Evolutionary conservation across 2,113 vertebrate species (phyloP).

Genomic region (Leucopsar rothschildi): DNA sequence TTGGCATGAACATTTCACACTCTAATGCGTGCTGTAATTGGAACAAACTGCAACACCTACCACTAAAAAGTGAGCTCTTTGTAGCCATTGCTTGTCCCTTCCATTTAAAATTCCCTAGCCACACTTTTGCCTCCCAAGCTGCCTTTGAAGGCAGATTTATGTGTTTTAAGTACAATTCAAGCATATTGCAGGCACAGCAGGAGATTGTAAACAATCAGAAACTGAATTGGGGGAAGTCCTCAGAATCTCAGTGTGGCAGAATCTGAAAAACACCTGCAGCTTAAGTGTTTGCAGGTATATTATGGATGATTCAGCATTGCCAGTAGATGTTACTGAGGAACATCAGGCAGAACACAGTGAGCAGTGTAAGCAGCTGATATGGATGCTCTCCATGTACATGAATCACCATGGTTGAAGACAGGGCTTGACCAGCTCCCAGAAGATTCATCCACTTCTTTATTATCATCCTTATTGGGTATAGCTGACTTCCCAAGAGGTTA

Average conservation of each 20-base stretch:
- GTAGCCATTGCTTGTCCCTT: conserved; percentile 49
- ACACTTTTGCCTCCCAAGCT: conserved; percentile 68
- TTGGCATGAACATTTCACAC: conserved; percentile 72
- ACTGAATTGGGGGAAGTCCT: conserved; percentile 46
- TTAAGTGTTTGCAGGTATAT: background rate
- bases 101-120: conserved; percentile 66
- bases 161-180: conserved; percentile 76
- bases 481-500: background rate
- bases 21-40: conserved; percentile 67
- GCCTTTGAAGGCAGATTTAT: conserved; percentile 83
- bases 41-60: conserved; percentile 69
- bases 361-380: background rate
- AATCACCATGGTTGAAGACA: background rate
- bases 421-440: background rate
- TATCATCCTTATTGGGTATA: background rate
- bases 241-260: conserved; percentile 54
- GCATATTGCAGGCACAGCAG: conserved; percentile 70
- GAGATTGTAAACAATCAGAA: conserved; percentile 79
- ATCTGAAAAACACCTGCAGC: conserved; percentile 1
- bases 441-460: background rate
- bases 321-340: background rate
- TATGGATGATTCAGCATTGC: background rate
- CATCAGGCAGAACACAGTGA: background rate
- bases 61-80: conserved; percentile 64
- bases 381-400: background rate